Conservation (phyloP, 1,140 invertebrate genomes). For the Drosophila santomea region DNA sequence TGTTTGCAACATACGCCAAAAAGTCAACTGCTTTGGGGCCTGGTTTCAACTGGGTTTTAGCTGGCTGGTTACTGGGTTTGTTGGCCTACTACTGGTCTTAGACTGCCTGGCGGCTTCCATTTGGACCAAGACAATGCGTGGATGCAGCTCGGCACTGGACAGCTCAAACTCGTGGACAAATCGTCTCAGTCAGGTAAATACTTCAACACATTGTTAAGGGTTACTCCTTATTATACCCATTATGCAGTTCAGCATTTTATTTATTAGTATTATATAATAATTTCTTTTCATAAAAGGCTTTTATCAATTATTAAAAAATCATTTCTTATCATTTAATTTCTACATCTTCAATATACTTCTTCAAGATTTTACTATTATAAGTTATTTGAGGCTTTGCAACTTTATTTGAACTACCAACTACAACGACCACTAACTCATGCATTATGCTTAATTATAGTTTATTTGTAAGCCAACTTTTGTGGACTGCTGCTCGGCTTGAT, state of each 20-base stretch:
- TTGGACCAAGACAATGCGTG: constrained; percentile 53
- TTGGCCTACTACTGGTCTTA: constrained; percentile 70
- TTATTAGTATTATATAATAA: too few relatives aligned
- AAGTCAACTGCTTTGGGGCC: constrained; percentile 67
- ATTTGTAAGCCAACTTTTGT: constrained; percentile 62
- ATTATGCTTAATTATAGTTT: constrained; percentile 65
- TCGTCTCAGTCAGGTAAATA: constrained; percentile 5
- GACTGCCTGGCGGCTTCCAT: constrained; percentile 61
- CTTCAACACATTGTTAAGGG: constrained; percentile 6
- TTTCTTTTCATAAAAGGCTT: too few relatives aligned
- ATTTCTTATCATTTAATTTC: not conserved
- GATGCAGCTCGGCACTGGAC: constrained; percentile 24
- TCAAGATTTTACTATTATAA: not conserved
- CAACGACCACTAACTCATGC: constrained; percentile 33
- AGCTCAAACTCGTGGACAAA: constrained; percentile 13
- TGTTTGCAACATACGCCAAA: constrained; percentile 76
- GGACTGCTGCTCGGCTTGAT: constrained; percentile 8
- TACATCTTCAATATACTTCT: not conserved
- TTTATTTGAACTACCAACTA: constrained; percentile 11
- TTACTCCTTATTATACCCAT: not conserved
- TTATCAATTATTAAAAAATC: too few relatives aligned
- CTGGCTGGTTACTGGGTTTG: constrained; percentile 4
- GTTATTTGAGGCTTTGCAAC: constrained; percentile 24
- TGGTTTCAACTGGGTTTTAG: constrained; percentile 33
- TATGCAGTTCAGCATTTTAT: not conserved